Percentiles rank a stretch among this genome's conserved stretches.
Evolutionary conservation across 2,888 invertebrate species (phyloP).

Genomic region (Dryadula phaetusa): DNA sequence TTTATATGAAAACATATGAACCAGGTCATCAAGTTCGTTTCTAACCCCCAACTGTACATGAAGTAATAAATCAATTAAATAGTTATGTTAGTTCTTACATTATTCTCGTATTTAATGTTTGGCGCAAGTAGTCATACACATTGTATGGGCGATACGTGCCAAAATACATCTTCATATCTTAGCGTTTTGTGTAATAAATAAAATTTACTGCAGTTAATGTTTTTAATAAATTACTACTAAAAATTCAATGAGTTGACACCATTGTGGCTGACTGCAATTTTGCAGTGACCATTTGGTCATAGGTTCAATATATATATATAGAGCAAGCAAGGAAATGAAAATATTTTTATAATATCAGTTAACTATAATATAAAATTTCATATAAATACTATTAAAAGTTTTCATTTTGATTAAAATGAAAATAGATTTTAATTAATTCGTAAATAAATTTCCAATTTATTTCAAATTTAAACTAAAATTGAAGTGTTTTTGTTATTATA

Average conservation of each 20-base stretch:
- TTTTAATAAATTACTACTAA: slow-evolving; percentile 32
- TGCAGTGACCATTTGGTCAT: no score
- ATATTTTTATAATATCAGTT: neutral
- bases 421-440: no score
- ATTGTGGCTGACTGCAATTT: no score
- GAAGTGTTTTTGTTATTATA: no score
- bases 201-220: slow-evolving; percentile 35
- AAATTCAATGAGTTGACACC: slow-evolving; percentile 19
- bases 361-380: neutral
- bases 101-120: slow-evolving; percentile 34
- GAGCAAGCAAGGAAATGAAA: no score
- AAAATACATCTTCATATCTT: slow-evolving; percentile 42
- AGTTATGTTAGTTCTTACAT: slow-evolving; percentile 25
- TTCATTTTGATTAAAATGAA: no score
- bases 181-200: slow-evolving; percentile 41
- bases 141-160: slow-evolving; percentile 40
- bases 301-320: no score
- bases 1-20: no score
- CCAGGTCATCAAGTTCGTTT: slow-evolving; percentile 7
- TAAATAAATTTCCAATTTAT: no score
- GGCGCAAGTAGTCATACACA: slow-evolving; percentile 30
- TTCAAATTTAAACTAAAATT: no score
- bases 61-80: slow-evolving; percentile 30
- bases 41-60: slow-evolving; percentile 6
- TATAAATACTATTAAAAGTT: no score